Evolutionary conservation across 2,797 vertebrate species (phyloP), one percentile per base, ranked within the genome.

Genomic region (Diglossa cyanea): DNA sequence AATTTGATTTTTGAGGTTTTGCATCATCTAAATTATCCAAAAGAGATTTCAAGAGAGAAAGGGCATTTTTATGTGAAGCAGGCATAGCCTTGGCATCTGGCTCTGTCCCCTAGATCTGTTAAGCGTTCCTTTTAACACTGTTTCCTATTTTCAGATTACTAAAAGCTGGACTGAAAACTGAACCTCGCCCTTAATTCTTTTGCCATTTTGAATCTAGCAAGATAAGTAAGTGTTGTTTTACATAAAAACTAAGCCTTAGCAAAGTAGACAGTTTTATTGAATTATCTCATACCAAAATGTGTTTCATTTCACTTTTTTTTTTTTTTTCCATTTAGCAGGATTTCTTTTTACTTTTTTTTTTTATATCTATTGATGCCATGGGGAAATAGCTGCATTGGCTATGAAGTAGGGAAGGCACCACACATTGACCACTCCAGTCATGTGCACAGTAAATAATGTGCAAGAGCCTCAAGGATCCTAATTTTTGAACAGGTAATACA

Each of bases 251-350:
- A 54, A 93, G 57, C 73, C 86, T 93, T 87, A 94, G 78, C 50
- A 90, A 93, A 96, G 63, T 35, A 86, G 96, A 91, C 75, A 94
- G 94, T 96, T 97, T 97, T 97, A 96, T 97, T 96, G 94, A 94
- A 93, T 97, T 97, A 94, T 81, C 74, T 96, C 92, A 96, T 96
- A 93, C 85, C 74, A 85, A 95, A 96, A 94, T 87, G 50, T 80
- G 47, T 77, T 96, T 81, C 37, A 48, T 96, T 96, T 94, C 89
- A 86, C 83, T 67, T 53, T 1, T 60, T 96, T 95, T 60, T 96
- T 95, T 96, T 95, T 95, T 95, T 73, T 25, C 4, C 13, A 17
- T 90, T 66, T 86, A 42, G 37, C 37, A 92, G 74, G 67, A 85
- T 13, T 33, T 75, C 53, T 30, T 33, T 5, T 10, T 9, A 35